Evolutionary conservation across 1,140 invertebrate genomes (phyloP).

Genomic region (Nasonia vitripennis): DNA sequence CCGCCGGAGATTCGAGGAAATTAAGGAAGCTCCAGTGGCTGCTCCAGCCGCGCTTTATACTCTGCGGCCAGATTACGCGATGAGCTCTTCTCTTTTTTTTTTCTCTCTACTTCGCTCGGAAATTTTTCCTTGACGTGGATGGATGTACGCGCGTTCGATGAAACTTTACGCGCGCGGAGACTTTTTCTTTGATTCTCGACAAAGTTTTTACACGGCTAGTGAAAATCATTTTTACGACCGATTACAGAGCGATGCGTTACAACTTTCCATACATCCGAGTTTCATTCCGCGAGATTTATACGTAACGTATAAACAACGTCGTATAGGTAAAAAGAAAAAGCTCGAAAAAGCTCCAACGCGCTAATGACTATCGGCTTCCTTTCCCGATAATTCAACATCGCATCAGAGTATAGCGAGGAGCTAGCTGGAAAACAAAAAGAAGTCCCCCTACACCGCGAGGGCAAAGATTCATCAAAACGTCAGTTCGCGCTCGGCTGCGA

Average conservation of each 20-base stretch:
- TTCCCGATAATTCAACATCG: not conserved
- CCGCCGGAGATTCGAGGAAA: constrained; percentile 4
- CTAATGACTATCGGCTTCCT: constrained; percentile 3
- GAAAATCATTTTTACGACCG: too few relatives aligned
- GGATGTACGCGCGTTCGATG: not conserved
- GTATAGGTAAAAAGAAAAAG: not conserved
- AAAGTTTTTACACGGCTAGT: not conserved
- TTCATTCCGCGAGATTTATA: not conserved
- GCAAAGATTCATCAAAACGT: constrained; percentile 28
- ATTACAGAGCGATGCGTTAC: not conserved
- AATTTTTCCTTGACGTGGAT: not conserved
- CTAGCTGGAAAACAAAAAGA: not conserved
- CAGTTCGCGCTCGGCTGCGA: not conserved
- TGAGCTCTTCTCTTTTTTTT: not conserved
- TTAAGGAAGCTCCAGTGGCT: not conserved
- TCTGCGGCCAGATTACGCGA: not conserved
- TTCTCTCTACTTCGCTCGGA: not conserved
- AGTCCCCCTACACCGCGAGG: too few relatives aligned
- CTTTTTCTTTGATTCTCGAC: not conserved
- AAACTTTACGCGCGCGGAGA: not conserved
- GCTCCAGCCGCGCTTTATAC: not conserved
- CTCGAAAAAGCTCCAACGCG: not conserved
- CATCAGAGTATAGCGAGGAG: not conserved
- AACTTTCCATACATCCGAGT: not conserved
- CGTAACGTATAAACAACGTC: too few relatives aligned